Evolutionary conservation across 2,797 vertebrate species (phyloP).

Genomic region (Benthosema pterotum): DNA sequence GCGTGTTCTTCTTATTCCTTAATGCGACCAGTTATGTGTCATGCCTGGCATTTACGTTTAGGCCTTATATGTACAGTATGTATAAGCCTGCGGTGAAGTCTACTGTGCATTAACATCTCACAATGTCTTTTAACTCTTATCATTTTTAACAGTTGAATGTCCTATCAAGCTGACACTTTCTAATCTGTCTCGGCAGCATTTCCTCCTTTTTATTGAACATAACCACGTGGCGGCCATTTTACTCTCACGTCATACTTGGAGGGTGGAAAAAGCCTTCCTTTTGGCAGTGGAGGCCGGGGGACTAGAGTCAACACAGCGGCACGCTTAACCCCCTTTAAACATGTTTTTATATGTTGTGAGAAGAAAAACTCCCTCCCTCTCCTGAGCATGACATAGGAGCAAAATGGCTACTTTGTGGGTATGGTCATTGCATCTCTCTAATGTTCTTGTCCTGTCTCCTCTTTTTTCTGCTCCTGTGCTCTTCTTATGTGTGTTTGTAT

Average conservation of each 20-base stretch:
- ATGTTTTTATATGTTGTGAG: too few species aligned
- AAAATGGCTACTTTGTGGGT: too few species aligned
- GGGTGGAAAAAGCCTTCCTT: too few species aligned
- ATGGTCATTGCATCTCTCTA: slow-evolving; percentile 76
- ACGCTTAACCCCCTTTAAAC: too few species aligned
- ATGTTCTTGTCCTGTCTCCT: slow-evolving; percentile 83
- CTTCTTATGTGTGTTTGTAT: slow-evolving; percentile 65
- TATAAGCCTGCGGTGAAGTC: slow-evolving; percentile 17
- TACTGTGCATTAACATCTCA: slow-evolving; percentile 41
- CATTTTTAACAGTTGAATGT: slow-evolving; percentile 40
- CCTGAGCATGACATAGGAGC: too few species aligned
- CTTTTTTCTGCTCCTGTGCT: slow-evolving; percentile 72
- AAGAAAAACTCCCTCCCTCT: too few species aligned
- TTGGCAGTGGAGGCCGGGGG: too few species aligned
- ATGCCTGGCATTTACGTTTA: slow-evolving; percentile 26
- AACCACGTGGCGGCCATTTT: background rate
- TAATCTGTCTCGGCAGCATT: slow-evolving; percentile 72
- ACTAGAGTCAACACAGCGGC: too few species aligned
- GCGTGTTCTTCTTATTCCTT: slow-evolving; percentile 26
- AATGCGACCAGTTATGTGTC: slow-evolving; percentile 26
- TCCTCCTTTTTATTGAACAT: slow-evolving; percentile 63
- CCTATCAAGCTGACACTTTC: slow-evolving; percentile 62
- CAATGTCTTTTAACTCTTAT: slow-evolving; percentile 32
- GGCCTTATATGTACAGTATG: background rate
- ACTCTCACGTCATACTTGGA: too few species aligned